Evolutionary conservation across 2,113 vertebrate species (phyloP), one percentile per base, ranked within the genome.

Genomic region (Lichenostomus cassidix): DNA sequence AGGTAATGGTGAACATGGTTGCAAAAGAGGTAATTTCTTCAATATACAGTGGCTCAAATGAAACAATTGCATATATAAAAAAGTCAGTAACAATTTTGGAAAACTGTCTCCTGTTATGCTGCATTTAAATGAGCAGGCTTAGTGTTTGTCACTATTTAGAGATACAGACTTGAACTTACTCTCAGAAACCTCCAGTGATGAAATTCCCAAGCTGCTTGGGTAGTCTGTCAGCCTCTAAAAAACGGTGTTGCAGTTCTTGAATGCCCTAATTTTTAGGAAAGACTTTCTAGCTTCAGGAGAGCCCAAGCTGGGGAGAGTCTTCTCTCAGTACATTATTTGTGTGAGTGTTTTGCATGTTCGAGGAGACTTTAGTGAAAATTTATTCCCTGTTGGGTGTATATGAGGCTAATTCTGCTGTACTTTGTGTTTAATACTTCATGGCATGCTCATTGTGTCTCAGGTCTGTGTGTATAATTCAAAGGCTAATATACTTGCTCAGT

Each of bases 21-120:
- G 92, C 56, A 95, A 90, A 69, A 87, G 31, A 87, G 83, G 87
- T 71, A 42, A 84, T 83, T 94, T 88, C 64, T 76, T 96, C 93
- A 62, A 87, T 87, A 86, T 91, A 33, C 49, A 71, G 39, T 64
- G 37, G 46, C 42, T 92, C 24, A 49, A 87, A 12, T 71, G 75
- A 87, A 90, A 75, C 87, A 84, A 60, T 92, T 96, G 47, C 47
- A 33, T 78, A n/a, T 7, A 49, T 15, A 75, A 33, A 83, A 37
- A 73, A 58, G 24, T 83, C 37, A 78, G 39, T 80, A 65, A 53
- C 16, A 14, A 25, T 76, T 94, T 89, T 86, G 21, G 39, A 69
- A 77, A 85, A 69, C 46, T 81, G 31, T 79, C 28, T 84, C 31
- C 28, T 88, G 56, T 91, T 67, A 23, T 3, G 13, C 17, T 87